Evolutionary conservation across 92 coral and sea anemone species (phyloP).

Genomic region (Porites rus): DNA sequence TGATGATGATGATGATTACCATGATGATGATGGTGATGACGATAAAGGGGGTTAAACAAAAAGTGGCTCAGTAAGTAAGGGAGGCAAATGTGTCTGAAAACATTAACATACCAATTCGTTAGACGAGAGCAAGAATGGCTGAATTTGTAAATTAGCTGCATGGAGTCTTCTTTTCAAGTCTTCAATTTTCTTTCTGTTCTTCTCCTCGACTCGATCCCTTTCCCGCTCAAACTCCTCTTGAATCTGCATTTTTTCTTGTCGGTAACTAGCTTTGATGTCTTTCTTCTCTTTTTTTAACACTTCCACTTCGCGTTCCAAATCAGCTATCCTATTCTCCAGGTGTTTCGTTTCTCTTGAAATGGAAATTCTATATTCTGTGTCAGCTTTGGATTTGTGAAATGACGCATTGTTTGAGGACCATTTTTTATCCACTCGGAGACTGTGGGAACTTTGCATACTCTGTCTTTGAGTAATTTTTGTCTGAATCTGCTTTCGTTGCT

Average conservation of each 20-base stretch:
- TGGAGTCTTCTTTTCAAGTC: conserved; percentile 61
- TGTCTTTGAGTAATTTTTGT: conserved; percentile 71
- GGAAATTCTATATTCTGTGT: conserved; percentile 43
- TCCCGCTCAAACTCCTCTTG: conserved; percentile 83
- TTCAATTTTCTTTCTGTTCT: conserved; percentile 61
- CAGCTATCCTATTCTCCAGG: conserved; percentile 64
- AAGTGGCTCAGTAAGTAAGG: too few relatives aligned
- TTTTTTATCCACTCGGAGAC: neutral
- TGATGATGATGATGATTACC: too few relatives aligned
- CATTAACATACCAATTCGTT: conserved; percentile 47
- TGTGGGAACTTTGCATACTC: conserved; percentile 13
- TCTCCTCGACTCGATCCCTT: conserved; percentile 72
- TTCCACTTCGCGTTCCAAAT: conserved; percentile 69
- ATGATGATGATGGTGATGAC: too few relatives aligned
- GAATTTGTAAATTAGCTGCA: conserved; percentile 17
- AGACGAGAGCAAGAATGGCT: conserved; percentile 16
- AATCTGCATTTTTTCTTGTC: conserved; percentile 71
- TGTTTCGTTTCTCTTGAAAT: conserved; percentile 43
- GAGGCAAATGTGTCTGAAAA: too few relatives aligned
- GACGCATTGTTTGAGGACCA: conserved; percentile 25
- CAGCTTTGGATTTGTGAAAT: conserved; percentile 42
- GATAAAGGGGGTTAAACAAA: too few relatives aligned
- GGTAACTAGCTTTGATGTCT: conserved; percentile 66
- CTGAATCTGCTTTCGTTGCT: conserved; percentile 88
- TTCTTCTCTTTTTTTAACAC: conserved; percentile 69